Percentiles rank a stretch among this genome's conserved stretches.
These are phyloP conservation scores for Papilio polytes DNA, from an alignment of 1,140 invertebrate genomes.

Conservation along the genomic window DNA sequence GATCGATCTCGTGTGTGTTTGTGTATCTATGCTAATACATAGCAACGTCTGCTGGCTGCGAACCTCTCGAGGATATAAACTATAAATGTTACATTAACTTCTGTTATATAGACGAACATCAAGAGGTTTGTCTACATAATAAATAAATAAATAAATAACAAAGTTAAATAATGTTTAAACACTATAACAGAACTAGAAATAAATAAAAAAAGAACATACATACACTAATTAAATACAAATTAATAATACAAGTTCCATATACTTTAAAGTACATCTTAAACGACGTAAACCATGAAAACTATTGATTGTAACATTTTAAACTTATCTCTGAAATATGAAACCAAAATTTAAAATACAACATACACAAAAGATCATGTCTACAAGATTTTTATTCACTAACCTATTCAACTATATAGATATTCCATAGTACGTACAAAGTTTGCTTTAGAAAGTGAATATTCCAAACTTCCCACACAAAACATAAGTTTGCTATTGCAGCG, in stretches of 20 bases:
- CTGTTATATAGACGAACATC: too few species aligned
- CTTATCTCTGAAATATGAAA: too few species aligned
- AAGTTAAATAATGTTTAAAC: too few species aligned
- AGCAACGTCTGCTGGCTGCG: not conserved
- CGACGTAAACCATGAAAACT: too few species aligned
- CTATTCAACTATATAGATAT: not conserved
- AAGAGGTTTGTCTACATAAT: not conserved
- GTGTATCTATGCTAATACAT: conserved; percentile 8
- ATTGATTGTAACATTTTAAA: too few species aligned
- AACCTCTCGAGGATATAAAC: not conserved
- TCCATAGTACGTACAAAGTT: not conserved
- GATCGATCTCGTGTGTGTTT: conserved; percentile 41
- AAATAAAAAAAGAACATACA: too few species aligned
- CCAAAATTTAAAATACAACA: not conserved
- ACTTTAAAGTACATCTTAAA: too few species aligned
- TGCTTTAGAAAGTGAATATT: conserved; percentile 19
- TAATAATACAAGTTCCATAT: too few species aligned
- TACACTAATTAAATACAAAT: too few species aligned
- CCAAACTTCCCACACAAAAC: not conserved
- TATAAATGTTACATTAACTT: too few species aligned
- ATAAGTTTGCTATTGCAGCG: conserved; percentile 27
- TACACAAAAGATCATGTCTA: not conserved
- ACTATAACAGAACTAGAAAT: too few species aligned
- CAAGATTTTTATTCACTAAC: not conserved
- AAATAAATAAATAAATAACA: too few species aligned